Conservation (phyloP, 2,113 vertebrate species). For the Notarius lentiginosus region DNA sequence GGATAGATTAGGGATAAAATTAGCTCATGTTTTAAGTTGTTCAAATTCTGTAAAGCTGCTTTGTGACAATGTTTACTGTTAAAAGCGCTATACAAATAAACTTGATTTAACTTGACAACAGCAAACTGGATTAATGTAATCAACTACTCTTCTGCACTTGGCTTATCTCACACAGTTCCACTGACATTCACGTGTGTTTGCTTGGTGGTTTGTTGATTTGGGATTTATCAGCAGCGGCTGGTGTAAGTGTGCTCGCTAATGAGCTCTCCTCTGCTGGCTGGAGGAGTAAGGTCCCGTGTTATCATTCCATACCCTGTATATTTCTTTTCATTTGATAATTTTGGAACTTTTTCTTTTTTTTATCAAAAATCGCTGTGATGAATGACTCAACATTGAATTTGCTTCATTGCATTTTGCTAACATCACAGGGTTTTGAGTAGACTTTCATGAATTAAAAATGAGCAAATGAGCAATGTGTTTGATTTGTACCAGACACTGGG, state of each 20-base stretch:
- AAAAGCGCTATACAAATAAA: too few species aligned
- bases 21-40: too few species aligned
- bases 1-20: too few species aligned
- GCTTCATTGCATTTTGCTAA: slow-evolving; percentile 64
- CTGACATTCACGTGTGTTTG: not conserved
- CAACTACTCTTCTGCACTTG: slow-evolving; percentile 2
- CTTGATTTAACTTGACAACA: not conserved
- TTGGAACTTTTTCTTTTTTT: not conserved
- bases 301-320: not conserved
- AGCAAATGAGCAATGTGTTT: slow-evolving; percentile 51
- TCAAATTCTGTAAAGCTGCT: too few species aligned
- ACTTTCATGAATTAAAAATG: slow-evolving; percentile 61
- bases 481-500: slow-evolving; percentile 48
- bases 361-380: not conserved
- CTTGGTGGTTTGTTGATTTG: not conserved
- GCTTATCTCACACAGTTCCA: not conserved
- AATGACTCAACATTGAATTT: slow-evolving; percentile 17
- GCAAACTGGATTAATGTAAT: not conserved
- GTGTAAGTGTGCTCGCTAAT: not conserved
- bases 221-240: not conserved
- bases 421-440: slow-evolving; percentile 59
- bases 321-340: not conserved
- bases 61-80: too few species aligned
- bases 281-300: not conserved
- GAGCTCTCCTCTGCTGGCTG: not conserved